These are phyloP conservation scores for Thamnaconus septentrionalis DNA, from an alignment of 2,113 vertebrate species.

Conservation along the genomic window DNA sequence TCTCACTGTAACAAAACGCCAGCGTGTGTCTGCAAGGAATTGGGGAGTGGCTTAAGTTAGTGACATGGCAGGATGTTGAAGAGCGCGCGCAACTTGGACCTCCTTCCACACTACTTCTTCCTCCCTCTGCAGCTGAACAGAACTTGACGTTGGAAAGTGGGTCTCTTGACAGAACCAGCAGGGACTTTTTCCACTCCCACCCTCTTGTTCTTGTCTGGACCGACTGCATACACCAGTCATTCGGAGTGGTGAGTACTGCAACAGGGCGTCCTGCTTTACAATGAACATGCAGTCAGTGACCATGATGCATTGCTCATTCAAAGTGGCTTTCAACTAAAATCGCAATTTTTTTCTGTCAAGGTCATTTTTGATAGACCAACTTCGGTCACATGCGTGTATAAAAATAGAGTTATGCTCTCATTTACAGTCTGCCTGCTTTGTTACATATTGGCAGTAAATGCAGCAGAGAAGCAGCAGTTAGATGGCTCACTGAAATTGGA, in stretches of 20 bases:
- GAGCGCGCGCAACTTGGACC: conserved; percentile 5
- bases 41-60: conserved; percentile 28
- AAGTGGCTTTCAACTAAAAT: too few relatives aligned
- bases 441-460: conserved; percentile 17
- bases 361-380: too few relatives aligned
- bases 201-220: conserved; percentile 8
- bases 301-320: too few relatives aligned
- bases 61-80: conserved; percentile 41
- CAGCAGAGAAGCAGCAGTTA: conserved; percentile 15
- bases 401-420: background rate
- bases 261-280: background rate
- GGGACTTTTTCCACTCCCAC: background rate
- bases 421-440: background rate
- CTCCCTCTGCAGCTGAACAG: conserved; percentile 8
- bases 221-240: conserved; percentile 1
- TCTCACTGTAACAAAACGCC: too few relatives aligned
- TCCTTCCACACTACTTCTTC: conserved; percentile 5
- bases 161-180: background rate
- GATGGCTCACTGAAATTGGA: conserved; percentile 33
- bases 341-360: too few relatives aligned
- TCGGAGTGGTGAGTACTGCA: conserved; percentile 42
- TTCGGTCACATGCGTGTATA: too few relatives aligned
- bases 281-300: too few relatives aligned
- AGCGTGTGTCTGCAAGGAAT: background rate
- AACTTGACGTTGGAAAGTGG: too few relatives aligned